Conservation (phyloP, 2,113 vertebrate genomes). For the Talpa occidentalis region DNA sequence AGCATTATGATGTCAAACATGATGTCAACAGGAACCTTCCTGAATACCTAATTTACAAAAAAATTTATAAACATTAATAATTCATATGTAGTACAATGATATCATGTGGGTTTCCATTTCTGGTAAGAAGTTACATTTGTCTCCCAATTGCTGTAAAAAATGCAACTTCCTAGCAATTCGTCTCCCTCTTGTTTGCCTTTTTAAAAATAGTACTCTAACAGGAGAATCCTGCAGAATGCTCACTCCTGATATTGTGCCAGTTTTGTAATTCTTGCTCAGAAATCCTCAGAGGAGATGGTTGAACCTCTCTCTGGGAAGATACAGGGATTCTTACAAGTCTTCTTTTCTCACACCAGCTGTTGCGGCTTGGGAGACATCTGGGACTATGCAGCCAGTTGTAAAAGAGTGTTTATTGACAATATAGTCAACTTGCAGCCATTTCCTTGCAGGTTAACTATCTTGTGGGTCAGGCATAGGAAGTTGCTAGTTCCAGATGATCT, state of each 20-base stretch:
- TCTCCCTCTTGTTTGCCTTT: constrained; percentile 65
- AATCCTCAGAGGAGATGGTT: constrained; percentile 49
- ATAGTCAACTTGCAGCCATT: neutral
- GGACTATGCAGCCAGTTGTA: constrained; percentile 11
- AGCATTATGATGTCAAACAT: constrained; percentile 83
- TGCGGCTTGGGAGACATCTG: neutral
- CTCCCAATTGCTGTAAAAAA: constrained; percentile 74
- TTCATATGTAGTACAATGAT: constrained; percentile 71
- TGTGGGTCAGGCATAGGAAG: neutral
- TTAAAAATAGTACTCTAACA: constrained; percentile 63
- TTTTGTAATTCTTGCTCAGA: constrained; percentile 59
- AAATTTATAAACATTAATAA: constrained; percentile 75
- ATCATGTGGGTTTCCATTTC: constrained; percentile 78
- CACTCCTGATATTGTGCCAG: constrained; percentile 44
- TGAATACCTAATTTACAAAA: constrained; percentile 79
- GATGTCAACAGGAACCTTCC: constrained; percentile 77
- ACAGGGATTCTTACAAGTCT: neutral
- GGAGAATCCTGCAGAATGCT: constrained; percentile 67
- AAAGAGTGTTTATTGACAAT: neutral
- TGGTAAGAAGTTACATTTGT: constrained; percentile 75
- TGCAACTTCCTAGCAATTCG: constrained; percentile 71
- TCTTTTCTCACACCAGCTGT: constrained; percentile 49
- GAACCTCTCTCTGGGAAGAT: constrained; percentile 56
- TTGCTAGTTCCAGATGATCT: neutral
- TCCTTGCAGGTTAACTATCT: neutral